A percentile compares a stretch with the other conserved stretches of the same genome.
Conservation (phyloP, 2,113 vertebrate genomes). For the Aphyosemion australe region DNA sequence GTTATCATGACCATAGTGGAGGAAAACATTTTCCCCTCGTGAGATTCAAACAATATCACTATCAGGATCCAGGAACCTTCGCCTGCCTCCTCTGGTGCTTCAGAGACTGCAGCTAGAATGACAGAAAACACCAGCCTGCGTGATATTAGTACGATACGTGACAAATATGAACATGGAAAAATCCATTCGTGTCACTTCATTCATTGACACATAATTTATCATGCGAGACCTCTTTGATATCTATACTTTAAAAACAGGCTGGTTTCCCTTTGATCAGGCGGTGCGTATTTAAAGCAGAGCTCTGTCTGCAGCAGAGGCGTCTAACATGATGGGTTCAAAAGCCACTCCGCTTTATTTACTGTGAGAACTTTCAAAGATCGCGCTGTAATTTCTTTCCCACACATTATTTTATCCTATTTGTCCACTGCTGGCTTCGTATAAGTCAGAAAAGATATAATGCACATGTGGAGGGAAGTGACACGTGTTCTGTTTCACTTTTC, state of each 20-base stretch:
- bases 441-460: conserved; percentile 30
- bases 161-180: conserved; percentile 49
- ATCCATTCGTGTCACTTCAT: conserved; percentile 10
- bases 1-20: conserved; percentile 44
- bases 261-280: conserved; percentile 32
- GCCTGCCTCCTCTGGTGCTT: conserved; percentile 40
- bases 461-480: conserved; percentile 2
- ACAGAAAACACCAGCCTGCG: conserved; percentile 47
- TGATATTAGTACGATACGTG: conserved; percentile 51
- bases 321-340: conserved; percentile 33
- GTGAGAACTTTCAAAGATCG: conserved; percentile 3
- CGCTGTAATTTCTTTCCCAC: conserved; percentile 42
- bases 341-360: neutral
- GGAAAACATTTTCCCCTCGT: conserved; percentile 13
- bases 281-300: conserved; percentile 5
- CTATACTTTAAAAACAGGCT: conserved; percentile 22
- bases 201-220: conserved; percentile 36
- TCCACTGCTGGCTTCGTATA: conserved; percentile 22
- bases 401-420: conserved; percentile 28
- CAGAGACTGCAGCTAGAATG: conserved; percentile 43
- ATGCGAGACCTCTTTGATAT: conserved; percentile 31
- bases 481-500: conserved; percentile 30
- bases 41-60: conserved; percentile 47
- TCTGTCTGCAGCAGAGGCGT: conserved; percentile 23
- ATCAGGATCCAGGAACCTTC: conserved; percentile 23